phyloP scores from a whole-genome alignment of 2,888 invertebrate species.

The Pachliopta kotzebuea region DNA sequence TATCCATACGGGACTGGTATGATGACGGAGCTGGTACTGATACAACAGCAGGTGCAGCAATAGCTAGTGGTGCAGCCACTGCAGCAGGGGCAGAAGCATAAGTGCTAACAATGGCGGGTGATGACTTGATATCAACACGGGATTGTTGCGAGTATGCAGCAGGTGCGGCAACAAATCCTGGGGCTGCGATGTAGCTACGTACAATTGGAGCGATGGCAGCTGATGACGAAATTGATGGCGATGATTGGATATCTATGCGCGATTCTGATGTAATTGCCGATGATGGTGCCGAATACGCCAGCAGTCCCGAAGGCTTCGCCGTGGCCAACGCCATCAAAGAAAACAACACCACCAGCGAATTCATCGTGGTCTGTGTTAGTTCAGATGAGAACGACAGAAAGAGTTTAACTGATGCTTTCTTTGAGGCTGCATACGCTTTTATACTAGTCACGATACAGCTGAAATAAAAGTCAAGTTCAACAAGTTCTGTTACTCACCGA shows the following conservation, averaged over 20 bases:
- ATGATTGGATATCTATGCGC: conserved; percentile 59
- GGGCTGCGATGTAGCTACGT: conserved; percentile 28
- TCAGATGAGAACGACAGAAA: conserved; percentile 59
- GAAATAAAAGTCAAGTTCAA: conserved; percentile 63
- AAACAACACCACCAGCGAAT: conserved; percentile 83
- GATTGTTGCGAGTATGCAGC: conserved; percentile 41
- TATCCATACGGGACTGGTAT: conserved; percentile 69
- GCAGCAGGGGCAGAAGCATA: conserved; percentile 44
- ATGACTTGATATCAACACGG: conserved; percentile 32
- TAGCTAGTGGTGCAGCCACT: conserved; percentile 35
- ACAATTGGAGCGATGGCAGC: conserved; percentile 47
- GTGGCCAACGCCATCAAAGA: conserved; percentile 77
- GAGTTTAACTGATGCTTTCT: conserved; percentile 67
- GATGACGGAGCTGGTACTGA: conserved; percentile 50
- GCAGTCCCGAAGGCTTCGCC: conserved; percentile 49
- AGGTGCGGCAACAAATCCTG: conserved; percentile 43
- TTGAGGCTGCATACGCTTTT: conserved; percentile 56
- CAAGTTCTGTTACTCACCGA: conserved; percentile 52
- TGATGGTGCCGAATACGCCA: conserved; percentile 38
- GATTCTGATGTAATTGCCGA: conserved; percentile 53
- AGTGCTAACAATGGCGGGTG: conserved; percentile 15
- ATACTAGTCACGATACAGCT: conserved; percentile 53
- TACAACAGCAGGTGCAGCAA: conserved; percentile 37
- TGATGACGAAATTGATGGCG: conserved; percentile 38
- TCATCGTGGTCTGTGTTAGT: conserved; percentile 82